A percentile compares a stretch with the other conserved stretches of the same genome.
phyloP scores from a whole-genome alignment of 2,113 vertebrate species.

The Saguinus imperator region DNA sequence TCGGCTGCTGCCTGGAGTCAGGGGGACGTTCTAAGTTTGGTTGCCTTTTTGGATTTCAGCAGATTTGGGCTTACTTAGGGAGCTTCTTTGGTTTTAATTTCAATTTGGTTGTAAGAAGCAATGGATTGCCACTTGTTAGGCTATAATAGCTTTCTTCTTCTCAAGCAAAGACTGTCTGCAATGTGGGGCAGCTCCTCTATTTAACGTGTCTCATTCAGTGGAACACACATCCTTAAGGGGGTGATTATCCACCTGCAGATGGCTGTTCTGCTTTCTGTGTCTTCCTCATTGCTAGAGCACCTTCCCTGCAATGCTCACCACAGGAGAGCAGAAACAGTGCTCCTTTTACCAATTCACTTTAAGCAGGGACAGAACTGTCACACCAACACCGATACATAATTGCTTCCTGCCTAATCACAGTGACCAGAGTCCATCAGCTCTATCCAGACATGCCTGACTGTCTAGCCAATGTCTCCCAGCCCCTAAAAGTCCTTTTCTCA shows the following conservation, averaged over 20 bases:
- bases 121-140: not conserved
- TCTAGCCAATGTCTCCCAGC: not conserved
- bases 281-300: not conserved
- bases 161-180: not conserved
- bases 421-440: not conserved
- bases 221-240: not conserved
- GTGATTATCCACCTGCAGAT: not conserved
- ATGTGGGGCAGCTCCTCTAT: not conserved
- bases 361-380: not conserved
- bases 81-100: not conserved
- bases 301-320: not conserved
- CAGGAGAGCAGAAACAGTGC: not conserved
- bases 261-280: not conserved
- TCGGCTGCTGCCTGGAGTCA: not conserved
- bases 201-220: not conserved
- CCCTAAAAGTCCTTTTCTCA: not conserved
- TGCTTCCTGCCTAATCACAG: not conserved
- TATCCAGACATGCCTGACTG: not conserved
- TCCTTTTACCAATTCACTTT: not conserved
- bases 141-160: not conserved
- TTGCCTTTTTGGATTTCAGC: not conserved
- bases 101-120: not conserved
- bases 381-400: not conserved
- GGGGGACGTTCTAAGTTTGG: not conserved
- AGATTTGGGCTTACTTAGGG: not conserved